phyloP scores from a whole-genome alignment of 2,888 invertebrate genomes.

The Pollenia angustigena region DNA sequence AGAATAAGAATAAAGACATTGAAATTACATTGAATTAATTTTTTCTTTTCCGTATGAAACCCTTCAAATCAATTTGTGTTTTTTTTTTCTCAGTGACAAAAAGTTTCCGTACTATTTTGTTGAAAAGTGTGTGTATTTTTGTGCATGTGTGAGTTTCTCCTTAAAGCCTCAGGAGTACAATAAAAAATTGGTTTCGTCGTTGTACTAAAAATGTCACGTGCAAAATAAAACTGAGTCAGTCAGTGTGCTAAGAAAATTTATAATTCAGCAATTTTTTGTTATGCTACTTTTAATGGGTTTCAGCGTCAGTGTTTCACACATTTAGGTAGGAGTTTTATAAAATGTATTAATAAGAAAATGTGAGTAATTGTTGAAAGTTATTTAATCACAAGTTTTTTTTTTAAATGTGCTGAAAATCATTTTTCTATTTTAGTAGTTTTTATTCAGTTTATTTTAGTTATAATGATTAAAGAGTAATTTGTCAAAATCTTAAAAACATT shows the following conservation, averaged over 20 bases:
- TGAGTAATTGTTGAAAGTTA: too few species aligned
- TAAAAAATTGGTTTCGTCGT: slow-evolving; percentile 36
- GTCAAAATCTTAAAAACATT: too few species aligned
- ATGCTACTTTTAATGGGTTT: background rate
- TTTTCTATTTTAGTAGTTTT: too few species aligned
- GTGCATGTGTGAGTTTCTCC: background rate
- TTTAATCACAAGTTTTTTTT: too few species aligned
- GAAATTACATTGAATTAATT: too few species aligned
- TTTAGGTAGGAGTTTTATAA: too few species aligned
- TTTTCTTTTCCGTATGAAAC: background rate
- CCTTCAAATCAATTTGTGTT: slow-evolving; percentile 61
- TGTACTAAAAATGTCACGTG: slow-evolving; percentile 63
- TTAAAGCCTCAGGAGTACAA: slow-evolving; percentile 18
- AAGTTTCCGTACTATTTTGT: background rate
- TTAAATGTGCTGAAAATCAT: too few species aligned
- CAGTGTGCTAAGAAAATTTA: slow-evolving; percentile 30
- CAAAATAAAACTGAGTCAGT: slow-evolving; percentile 34
- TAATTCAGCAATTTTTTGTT: background rate
- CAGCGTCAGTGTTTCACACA: background rate
- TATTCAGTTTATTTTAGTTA: too few species aligned
- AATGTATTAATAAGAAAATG: too few species aligned
- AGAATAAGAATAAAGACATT: too few species aligned
- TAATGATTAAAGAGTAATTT: too few species aligned
- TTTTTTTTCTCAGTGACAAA: background rate
- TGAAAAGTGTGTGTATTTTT: too few species aligned